A percentile compares a stretch with the other conserved stretches of the same genome.
phyloP scores from a whole-genome alignment of 2,797 vertebrate species.

The Galaxias olidus region DNA sequence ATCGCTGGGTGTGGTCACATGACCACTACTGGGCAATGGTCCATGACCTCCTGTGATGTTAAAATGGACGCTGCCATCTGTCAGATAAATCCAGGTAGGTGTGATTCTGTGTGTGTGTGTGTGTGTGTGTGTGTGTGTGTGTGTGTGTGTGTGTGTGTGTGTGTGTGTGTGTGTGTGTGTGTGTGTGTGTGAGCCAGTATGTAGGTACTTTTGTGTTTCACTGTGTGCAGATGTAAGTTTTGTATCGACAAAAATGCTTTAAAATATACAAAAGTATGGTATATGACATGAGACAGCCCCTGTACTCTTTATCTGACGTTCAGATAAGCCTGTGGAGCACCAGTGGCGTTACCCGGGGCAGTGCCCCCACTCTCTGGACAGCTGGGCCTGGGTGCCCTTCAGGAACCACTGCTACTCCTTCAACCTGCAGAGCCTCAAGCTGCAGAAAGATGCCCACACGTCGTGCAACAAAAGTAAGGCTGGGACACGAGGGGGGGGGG shows the following conservation, averaged over 20 bases:
- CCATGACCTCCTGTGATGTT: constrained; percentile 77
- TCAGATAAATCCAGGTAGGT: constrained; percentile 77
- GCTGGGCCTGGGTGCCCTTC: constrained; percentile 91
- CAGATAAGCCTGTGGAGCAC: constrained; percentile 66
- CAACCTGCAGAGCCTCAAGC: constrained; percentile 84
- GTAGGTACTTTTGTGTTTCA: background rate
- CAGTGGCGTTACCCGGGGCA: constrained; percentile 82
- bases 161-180: background rate
- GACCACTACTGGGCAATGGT: constrained; percentile 85
- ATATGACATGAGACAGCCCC: background rate
- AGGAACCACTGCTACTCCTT: constrained; percentile 94
- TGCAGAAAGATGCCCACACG: constrained; percentile 84
- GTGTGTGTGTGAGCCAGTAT: background rate
- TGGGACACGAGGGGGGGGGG: too few relatives aligned
- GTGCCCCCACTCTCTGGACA: constrained; percentile 83
- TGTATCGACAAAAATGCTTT: background rate
- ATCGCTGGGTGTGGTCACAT: constrained; percentile 86
- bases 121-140: background rate
- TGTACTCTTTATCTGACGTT: background rate
- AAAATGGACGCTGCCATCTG: constrained; percentile 90
- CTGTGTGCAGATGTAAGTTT: background rate
- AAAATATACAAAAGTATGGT: background rate
- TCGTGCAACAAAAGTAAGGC: constrained; percentile 85
- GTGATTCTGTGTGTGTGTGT: background rate
- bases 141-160: constrained; percentile 9